Evolutionary conservation across 2,113 vertebrate genomes (phyloP).

Genomic region (Oreotragus oreotragus): DNA sequence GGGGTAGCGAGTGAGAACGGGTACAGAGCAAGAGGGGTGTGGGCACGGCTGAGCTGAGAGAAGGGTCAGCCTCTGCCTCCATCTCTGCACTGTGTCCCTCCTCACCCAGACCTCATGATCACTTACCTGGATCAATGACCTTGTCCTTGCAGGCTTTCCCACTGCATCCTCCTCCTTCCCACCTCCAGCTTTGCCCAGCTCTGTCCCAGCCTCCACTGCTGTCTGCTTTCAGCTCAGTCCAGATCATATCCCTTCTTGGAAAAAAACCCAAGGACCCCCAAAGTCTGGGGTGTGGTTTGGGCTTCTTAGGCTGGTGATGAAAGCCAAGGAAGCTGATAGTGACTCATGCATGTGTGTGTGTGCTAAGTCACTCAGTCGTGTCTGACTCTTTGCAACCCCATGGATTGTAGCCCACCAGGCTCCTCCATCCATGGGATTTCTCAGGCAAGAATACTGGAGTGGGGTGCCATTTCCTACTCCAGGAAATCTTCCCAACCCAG

Average conservation of each 20-base stretch:
- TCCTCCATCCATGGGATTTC: not conserved
- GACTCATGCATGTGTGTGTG: accelerated
- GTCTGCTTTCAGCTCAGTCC: not conserved
- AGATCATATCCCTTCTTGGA: not conserved
- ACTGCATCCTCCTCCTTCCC: too few relatives aligned
- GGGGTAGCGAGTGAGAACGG: too few relatives aligned
- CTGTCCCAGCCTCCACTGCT: not conserved
- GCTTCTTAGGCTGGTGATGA: not conserved
- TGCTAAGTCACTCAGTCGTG: not conserved
- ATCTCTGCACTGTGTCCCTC: not conserved
- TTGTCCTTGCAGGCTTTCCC: not conserved
- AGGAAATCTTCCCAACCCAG: not conserved
- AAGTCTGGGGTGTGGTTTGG: accelerated
- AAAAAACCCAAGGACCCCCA: too few relatives aligned
- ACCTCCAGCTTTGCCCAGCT: not conserved
- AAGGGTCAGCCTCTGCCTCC: accelerated
- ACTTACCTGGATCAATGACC: not conserved
- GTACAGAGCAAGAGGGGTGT: accelerated
- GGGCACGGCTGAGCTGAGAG: not conserved
- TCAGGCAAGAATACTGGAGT: not conserved
- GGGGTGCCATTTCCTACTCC: not conserved
- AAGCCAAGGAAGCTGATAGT: not conserved
- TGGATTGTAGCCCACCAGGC: not conserved
- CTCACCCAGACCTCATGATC: not conserved
- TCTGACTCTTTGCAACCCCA: not conserved